Base-by-base conservation (phyloP, 2,797 vertebrate genomes). In the Parotocinclus haroldoi region DNA sequence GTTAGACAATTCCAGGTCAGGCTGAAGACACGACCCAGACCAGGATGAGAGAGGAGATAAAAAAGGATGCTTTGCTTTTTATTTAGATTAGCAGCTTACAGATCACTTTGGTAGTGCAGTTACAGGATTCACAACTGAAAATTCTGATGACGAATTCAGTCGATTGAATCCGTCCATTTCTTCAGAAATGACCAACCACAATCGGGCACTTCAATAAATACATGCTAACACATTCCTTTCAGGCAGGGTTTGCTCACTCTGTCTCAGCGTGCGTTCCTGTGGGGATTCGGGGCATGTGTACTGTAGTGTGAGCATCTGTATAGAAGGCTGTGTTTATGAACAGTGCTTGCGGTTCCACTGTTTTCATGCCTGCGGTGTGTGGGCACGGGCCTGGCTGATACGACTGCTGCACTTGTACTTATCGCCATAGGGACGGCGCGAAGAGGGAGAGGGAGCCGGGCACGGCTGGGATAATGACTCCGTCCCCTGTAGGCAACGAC, bases 351-450 rank as follows among this genome's bases (percentile, higher is more conserved):
- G 58, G 64, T 67, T 59, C 39, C 38, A 58, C 54, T 46, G 50
- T 66, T 74, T 71, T 63, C 63, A 42, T 68, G 54, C 59, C 69
- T 73, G 66, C 5, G 68, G 58, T 66, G 63, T 57, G 66, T 57
- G 57, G 65, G 69, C 54, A 75, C 63, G 50, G 52, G 61, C 48
- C 55, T 40, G 52, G 77, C 76, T 74, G 78, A 81, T 83, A 80
- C 75, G 69, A 76, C 74, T 63, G 44, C 70, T 70, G 68, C 73
- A 72, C 80, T 78, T 74, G 75, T 68, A 70, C 81, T 81, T 85
- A 83, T 86, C 84, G 82, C 67, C 19, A 56, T 71, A 73, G 79
- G 75, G 81, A 82, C 57, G 64, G 55, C 17, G 79, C 57, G 74
- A 69, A 75, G 77, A 76, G 70, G 48, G 75, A 75, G 58, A 79